A percentile compares a stretch with the other conserved stretches of the same genome.
Evolutionary conservation across 1,140 invertebrate species (phyloP).

Genomic region (Philopotamus ludificatus): DNA sequence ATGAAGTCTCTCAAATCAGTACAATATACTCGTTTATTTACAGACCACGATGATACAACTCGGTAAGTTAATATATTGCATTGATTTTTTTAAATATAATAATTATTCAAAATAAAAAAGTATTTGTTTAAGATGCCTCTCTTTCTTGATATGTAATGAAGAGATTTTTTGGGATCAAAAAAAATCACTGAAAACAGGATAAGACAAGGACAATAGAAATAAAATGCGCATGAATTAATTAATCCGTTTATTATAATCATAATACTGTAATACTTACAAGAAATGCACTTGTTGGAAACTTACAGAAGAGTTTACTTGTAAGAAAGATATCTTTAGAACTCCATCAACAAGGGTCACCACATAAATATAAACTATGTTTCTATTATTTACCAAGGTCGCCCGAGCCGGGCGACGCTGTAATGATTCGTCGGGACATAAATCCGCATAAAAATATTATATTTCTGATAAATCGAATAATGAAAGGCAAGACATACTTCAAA

Average conservation of each 20-base stretch:
- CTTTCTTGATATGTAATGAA: too few relatives aligned
- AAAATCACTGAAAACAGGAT: too few relatives aligned
- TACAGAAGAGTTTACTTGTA: slow-evolving; percentile 71
- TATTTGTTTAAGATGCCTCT: too few relatives aligned
- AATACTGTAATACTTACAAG: slow-evolving; percentile 87
- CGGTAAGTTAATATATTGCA: too few relatives aligned
- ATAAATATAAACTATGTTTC: slow-evolving; percentile 36
- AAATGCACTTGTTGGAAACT: slow-evolving; percentile 85
- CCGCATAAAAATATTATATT: slow-evolving; percentile 41
- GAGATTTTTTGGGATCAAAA: too few relatives aligned
- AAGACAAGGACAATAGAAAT: too few relatives aligned
- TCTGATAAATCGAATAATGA: slow-evolving; percentile 33
- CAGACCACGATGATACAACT: too few relatives aligned
- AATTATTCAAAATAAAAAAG: too few relatives aligned
- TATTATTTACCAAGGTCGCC: slow-evolving; percentile 33
- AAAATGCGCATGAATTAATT: too few relatives aligned
- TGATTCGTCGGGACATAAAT: slow-evolving; percentile 36
- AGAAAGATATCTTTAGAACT: slow-evolving; percentile 39
- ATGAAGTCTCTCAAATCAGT: too few relatives aligned
- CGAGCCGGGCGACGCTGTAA: slow-evolving; percentile 24
- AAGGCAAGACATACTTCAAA: slow-evolving; percentile 40
- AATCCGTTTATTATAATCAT: slow-evolving; percentile 55
- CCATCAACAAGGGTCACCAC: slow-evolving; percentile 40
- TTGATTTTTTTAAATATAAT: too few relatives aligned
- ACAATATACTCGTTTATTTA: too few relatives aligned